These are phyloP conservation scores for Elachura formosa DNA, from an alignment of 2,113 vertebrate species.

Conservation along the genomic window DNA sequence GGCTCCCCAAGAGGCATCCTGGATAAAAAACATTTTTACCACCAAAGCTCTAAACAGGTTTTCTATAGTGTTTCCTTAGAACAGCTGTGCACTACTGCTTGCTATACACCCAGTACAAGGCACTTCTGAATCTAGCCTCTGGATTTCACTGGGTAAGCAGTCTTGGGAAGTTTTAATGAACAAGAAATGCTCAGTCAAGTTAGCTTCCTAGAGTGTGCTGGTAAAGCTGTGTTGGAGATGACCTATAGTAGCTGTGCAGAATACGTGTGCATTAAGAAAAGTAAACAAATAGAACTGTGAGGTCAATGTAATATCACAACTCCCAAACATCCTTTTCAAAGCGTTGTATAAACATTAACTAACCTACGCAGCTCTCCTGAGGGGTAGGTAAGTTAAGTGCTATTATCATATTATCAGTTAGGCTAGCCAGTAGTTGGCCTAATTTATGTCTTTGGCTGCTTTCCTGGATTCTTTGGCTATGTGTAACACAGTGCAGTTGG, in stretches of 20 bases:
- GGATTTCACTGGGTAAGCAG: neutral
- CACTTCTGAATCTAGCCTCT: neutral
- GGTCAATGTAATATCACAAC: neutral
- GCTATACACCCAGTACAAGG: neutral
- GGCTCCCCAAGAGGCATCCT: neutral
- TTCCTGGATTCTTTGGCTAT: conserved; percentile 38
- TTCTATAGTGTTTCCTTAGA: neutral
- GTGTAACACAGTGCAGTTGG: neutral
- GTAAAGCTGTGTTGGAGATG: neutral
- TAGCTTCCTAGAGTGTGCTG: neutral
- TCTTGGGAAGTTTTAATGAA: neutral
- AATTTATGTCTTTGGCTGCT: conserved; percentile 40
- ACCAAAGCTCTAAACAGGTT: neutral
- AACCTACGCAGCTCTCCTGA: neutral
- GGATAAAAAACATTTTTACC: neutral
- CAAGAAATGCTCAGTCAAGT: neutral
- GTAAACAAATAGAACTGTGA: conserved; percentile 24
- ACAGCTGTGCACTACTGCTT: neutral
- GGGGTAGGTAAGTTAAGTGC: neutral
- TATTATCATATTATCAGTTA: conserved; percentile 40
- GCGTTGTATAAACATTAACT: conserved; percentile 28
- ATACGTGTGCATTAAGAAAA: neutral
- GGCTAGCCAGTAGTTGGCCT: neutral
- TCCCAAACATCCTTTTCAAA: conserved; percentile 38
- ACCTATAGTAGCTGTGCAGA: neutral